Base-by-base conservation (phyloP, 1,140 invertebrate genomes). In the Cephus cinctus region DNA sequence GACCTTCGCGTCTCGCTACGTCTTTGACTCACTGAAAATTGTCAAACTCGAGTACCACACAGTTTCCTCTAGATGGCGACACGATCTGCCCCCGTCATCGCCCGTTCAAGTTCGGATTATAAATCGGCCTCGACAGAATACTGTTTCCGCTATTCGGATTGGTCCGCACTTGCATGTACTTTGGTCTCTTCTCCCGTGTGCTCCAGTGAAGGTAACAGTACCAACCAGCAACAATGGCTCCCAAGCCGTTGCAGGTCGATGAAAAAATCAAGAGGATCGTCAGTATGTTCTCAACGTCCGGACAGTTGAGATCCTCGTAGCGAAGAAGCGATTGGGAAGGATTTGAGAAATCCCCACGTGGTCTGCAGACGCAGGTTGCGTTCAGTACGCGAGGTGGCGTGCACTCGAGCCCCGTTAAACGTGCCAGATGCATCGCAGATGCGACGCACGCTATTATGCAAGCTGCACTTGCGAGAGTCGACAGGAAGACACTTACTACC, bases 201-300 rank as follows among this genome's bases (percentile, higher is more conserved):
- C 69, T 73, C 75, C 77, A 80, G 42, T 80, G 76, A 2, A 81
- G 60, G 42, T 78, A 77, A 23, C 73, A 70, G 43, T 80, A 78
- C 65, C 73, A 77, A 9, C 61, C 63, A 0, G 76, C 69, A 0
- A 80, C 31, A 15, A 79, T 35, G 0, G 66, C 66, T 3, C 71
- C 77, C 3, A 80, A 22, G 1, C 59, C 70, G 21, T 79, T 80
- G 22, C 72, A 70, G 5, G 69, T 63, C 12, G 69, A 57, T 0
- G 77, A 78, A 20, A 73, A 74, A 27, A 79, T 73, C 5, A 80
- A 56, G 1, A 80, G 61, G 20, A 79, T 68, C 2, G 60, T 69
- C 22, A 80, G 45, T 21, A 74, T 57, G 43, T 61, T 68, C 47
- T 79, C 66, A 4, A 79, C 78, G 32, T 80, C 77, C 2, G 67